These are phyloP conservation scores for Phengaris alcon DNA, from an alignment of 2,888 invertebrate genomes.

Conservation along the genomic window DNA sequence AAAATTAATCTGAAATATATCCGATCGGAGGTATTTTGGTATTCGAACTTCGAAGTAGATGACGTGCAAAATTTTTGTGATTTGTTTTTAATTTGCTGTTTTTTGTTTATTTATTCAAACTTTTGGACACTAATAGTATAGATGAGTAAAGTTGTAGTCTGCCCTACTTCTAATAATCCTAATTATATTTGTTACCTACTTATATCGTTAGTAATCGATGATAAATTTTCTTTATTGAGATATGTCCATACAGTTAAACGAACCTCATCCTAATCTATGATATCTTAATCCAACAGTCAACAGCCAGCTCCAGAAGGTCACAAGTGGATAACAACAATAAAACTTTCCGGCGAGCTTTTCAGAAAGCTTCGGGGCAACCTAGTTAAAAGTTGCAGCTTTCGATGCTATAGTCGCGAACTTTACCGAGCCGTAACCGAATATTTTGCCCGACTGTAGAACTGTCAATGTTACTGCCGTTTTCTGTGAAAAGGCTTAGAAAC, in stretches of 20 bases:
- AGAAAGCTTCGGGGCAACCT: constrained; percentile 14
- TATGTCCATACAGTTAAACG: too few species aligned
- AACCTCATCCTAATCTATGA: background rate
- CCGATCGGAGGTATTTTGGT: background rate
- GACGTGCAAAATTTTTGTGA: too few species aligned
- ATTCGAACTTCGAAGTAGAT: too few species aligned
- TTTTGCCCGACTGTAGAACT: constrained; percentile 4
- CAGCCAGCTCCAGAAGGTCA: constrained; percentile 6
- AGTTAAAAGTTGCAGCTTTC: constrained; percentile 22
- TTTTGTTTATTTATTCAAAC: too few species aligned
- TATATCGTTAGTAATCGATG: too few species aligned
- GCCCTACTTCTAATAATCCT: too few species aligned
- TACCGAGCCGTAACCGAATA: background rate
- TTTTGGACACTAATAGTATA: too few species aligned
- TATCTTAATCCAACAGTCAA: constrained; percentile 11
- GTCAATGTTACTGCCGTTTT: background rate
- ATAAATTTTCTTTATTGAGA: too few species aligned
- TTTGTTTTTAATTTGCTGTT: too few species aligned
- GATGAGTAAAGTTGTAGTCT: too few species aligned
- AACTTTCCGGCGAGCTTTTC: constrained; percentile 18
- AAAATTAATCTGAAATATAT: background rate
- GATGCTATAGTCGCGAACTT: background rate
- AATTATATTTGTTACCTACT: too few species aligned
- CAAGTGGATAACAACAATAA: constrained; percentile 22
- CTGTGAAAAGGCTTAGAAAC: background rate